Evolutionary conservation across 2,888 invertebrate genomes (phyloP).

Genomic region (Merodon equestris): DNA sequence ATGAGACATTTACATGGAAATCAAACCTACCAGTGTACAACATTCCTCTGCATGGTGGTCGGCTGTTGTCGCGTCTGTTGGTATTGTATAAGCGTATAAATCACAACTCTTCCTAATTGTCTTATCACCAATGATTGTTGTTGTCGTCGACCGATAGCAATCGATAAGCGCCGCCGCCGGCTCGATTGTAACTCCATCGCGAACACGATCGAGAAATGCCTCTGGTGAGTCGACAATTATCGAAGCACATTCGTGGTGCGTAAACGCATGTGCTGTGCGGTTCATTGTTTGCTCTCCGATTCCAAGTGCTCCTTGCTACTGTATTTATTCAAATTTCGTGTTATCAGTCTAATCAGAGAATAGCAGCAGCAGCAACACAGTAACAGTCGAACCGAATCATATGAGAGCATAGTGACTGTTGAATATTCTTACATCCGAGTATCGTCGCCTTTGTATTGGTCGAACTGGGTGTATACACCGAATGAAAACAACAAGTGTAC

Average conservation of each 20-base stretch:
- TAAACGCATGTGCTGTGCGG: constrained; percentile 43
- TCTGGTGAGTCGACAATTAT: constrained; percentile 6
- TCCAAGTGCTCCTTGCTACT: constrained; percentile 2
- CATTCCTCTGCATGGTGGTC: too few species aligned
- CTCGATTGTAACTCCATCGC: constrained; percentile 1
- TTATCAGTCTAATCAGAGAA: constrained; percentile 36
- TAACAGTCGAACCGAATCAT: not conserved
- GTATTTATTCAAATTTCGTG: constrained; percentile 52
- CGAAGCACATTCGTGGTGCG: constrained; percentile 25
- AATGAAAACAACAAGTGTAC: too few species aligned
- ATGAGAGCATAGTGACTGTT: too few species aligned
- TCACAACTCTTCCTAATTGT: constrained; percentile 10
- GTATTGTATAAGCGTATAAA: constrained; percentile 8
- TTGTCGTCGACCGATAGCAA: constrained; percentile 20
- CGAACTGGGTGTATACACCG: too few species aligned
- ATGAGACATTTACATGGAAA: too few species aligned
- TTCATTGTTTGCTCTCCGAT: not conserved
- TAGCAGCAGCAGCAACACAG: not conserved
- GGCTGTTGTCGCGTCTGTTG: too few species aligned
- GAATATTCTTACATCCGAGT: too few species aligned
- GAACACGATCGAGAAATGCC: constrained; percentile 35
- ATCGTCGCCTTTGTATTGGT: too few species aligned
- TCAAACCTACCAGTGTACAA: too few species aligned
- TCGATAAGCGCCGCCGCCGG: not conserved
- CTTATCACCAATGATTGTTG: constrained; percentile 25